A percentile compares a stretch with the other conserved stretches of the same genome.
These are phyloP conservation scores for Lamellibrachia satsuma DNA, from an alignment of 2,888 invertebrate species.

Conservation along the genomic window DNA sequence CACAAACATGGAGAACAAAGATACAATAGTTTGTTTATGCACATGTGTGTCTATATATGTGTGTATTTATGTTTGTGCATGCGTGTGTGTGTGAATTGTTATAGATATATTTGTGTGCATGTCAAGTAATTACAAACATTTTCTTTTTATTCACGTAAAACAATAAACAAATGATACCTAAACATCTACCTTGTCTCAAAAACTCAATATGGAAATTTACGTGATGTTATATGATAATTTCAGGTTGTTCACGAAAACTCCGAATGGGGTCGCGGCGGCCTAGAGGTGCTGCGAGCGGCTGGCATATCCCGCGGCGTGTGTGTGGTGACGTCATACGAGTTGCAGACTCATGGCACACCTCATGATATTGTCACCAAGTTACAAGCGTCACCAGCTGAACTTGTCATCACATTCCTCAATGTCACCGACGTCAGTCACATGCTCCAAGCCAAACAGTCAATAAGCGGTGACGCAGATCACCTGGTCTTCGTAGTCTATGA, in stretches of 20 bases:
- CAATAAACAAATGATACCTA: neutral
- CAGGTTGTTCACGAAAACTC: conserved; percentile 18
- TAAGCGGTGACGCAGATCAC: conserved; percentile 23
- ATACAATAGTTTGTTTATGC: neutral
- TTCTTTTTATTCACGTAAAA: conserved; percentile 37
- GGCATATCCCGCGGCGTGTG: neutral
- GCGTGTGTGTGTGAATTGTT: neutral
- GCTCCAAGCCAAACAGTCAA: conserved; percentile 42
- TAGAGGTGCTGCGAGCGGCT: neutral
- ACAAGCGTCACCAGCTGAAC: conserved; percentile 47
- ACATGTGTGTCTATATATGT: neutral
- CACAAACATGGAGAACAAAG: neutral
- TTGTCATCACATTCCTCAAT: conserved; percentile 55
- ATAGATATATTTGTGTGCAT: conserved; percentile 28
- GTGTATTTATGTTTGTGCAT: neutral
- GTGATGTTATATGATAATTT: neutral
- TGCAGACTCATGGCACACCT: conserved; percentile 51
- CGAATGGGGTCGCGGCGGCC: neutral
- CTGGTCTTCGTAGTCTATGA: conserved; percentile 24
- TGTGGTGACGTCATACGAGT: conserved; percentile 45
- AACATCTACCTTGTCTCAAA: no score
- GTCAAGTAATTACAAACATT: conserved; percentile 46
- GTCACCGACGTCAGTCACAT: conserved; percentile 49
- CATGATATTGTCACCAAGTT: conserved; percentile 49
- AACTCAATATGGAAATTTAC: no score